Conservation (phyloP, 2,888 invertebrate species). For the Criorhina ranunculi region DNA sequence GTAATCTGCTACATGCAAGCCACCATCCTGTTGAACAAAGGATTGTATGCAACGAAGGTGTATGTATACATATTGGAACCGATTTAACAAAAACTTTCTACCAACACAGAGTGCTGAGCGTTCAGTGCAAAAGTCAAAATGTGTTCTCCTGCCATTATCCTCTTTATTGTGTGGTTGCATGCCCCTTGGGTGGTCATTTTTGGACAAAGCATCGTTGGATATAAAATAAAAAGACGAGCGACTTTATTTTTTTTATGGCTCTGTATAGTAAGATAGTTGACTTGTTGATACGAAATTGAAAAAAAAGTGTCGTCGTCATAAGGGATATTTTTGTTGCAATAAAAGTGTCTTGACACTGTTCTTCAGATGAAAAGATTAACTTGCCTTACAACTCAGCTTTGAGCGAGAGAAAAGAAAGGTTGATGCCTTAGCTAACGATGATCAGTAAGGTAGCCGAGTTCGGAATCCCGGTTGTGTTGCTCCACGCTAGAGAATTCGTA, state of each 20-base stretch:
- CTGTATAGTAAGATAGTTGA: conserved; percentile 1
- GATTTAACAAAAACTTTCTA: too few relatives aligned
- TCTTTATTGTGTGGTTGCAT: conserved; percentile 47
- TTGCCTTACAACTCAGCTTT: too few relatives aligned
- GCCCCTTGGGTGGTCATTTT: conserved; percentile 32
- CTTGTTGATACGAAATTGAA: background rate
- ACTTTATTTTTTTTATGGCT: conserved; percentile 19
- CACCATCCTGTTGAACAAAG: conserved; percentile 62
- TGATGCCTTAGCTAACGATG: too few relatives aligned
- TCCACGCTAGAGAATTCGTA: too few relatives aligned
- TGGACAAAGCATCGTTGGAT: conserved; percentile 39
- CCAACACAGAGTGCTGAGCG: conserved; percentile 19
- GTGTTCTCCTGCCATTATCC: conserved; percentile 35
- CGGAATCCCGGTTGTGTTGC: too few relatives aligned
- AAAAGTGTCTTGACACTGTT: too few relatives aligned
- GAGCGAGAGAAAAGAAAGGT: too few relatives aligned
- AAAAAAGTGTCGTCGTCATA: too few relatives aligned
- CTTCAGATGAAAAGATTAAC: too few relatives aligned
- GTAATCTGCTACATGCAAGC: conserved; percentile 56
- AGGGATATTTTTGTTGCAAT: too few relatives aligned
- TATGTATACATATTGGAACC: background rate
- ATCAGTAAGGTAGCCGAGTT: too few relatives aligned
- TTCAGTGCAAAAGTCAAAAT: conserved; percentile 51
- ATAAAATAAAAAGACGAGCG: conserved; percentile 28
- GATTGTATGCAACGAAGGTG: background rate